Evolutionary conservation across 2,888 invertebrate genomes (phyloP).

Genomic region (Chirona hameri): DNA sequence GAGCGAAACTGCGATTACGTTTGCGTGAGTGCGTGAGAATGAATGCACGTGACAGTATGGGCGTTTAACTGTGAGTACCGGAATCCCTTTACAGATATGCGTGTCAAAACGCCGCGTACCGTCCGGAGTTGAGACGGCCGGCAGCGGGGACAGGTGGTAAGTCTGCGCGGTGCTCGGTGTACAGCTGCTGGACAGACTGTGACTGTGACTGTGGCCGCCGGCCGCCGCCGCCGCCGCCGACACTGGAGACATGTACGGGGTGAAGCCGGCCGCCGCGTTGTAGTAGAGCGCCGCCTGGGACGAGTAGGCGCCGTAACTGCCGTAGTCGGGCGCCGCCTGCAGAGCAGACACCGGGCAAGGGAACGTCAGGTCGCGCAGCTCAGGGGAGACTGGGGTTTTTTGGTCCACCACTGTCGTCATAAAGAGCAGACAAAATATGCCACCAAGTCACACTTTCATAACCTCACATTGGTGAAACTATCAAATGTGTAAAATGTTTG

Average conservation of each 20-base stretch:
- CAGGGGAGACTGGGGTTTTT: not conserved
- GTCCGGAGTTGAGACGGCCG: not conserved
- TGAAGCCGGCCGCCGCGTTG: not conserved
- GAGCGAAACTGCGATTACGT: too few relatives aligned
- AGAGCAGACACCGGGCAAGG: not conserved
- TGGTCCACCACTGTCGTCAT: too few relatives aligned
- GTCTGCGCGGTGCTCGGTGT: not conserved
- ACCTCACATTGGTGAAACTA: too few relatives aligned
- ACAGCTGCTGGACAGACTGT: not conserved
- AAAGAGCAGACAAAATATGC: too few relatives aligned
- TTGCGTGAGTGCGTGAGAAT: too few relatives aligned
- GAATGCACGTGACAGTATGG: too few relatives aligned
- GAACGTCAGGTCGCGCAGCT: not conserved
- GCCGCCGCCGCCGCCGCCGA: not conserved
- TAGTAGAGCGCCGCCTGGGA: not conserved
- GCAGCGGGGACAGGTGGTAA: conserved; percentile 12
- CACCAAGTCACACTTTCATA: too few relatives aligned
- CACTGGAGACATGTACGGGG: not conserved
- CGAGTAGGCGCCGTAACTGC: conserved; percentile 5
- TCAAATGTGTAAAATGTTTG: too few relatives aligned
- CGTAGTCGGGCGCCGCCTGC: not conserved
- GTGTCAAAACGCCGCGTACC: too few relatives aligned
- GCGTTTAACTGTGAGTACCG: too few relatives aligned
- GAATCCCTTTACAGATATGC: too few relatives aligned
- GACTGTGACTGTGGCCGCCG: not conserved